phyloP scores from a whole-genome alignment of 2,797 vertebrate species.

The Mycteria americana region DNA sequence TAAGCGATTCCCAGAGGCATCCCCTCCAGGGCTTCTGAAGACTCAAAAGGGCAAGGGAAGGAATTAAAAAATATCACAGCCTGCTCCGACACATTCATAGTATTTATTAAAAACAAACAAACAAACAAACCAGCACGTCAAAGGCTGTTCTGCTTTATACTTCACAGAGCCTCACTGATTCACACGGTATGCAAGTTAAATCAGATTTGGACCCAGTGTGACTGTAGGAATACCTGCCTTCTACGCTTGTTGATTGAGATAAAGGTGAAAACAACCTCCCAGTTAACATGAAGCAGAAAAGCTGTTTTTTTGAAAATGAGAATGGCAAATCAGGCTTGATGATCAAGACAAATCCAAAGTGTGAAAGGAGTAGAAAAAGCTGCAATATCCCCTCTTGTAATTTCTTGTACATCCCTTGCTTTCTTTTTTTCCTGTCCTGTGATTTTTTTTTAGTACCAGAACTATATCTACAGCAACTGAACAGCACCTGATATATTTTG shows the following conservation, averaged over 20 bases:
- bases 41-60: slow-evolving; percentile 18
- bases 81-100: not conserved
- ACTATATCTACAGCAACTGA: not conserved
- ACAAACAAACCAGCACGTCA: not conserved
- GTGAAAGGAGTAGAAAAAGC: not conserved
- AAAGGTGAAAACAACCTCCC: not conserved
- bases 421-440: not conserved
- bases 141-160: not conserved
- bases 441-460: not conserved
- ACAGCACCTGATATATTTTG: not conserved
- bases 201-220: not conserved
- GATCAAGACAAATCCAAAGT: not conserved
- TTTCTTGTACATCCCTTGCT: not conserved
- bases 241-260: not conserved
- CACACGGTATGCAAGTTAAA: not conserved
- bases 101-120: slow-evolving; percentile 3
- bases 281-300: not conserved
- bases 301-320: not conserved
- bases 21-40: not conserved
- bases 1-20: slow-evolving; percentile 50
- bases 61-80: slow-evolving; percentile 4
- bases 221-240: not conserved
- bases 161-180: not conserved
- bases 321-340: not conserved
- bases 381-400: not conserved